Evolutionary conservation across 2,113 vertebrate species (phyloP), one percentile per base, ranked within the genome.

Genomic region (Cardinalis cardinalis): DNA sequence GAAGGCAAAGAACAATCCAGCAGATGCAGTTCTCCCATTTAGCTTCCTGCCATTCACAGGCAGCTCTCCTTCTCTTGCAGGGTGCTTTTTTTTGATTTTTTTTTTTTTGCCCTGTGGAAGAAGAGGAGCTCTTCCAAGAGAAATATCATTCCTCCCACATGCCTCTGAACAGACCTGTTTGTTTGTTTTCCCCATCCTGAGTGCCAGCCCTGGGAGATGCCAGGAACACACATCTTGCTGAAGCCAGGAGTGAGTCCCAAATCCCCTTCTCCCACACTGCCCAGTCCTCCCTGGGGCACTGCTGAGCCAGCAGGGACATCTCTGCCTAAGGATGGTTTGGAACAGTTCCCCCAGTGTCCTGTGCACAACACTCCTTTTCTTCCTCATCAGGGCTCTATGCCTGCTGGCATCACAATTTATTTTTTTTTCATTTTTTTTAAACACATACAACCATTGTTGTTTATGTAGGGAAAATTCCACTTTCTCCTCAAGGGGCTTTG

Each of bases 161-260:
- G 87, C 71, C 93, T 93, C 65, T 91, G 89, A 95, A 89, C 74
- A 95, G 81, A 93, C 63, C 89, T 91, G 78, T 89, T 93, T 95
- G 87, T 92, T 96, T 81, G 2, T 71, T 87, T 66, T 49, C 80
- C 73, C 61, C 70, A 51, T 36, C 46, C 49, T 1, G 4, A 84
- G 63, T 55, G 87, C 87, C 87, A 95, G 43, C 48, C 60, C 63
- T 3, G 25, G 16, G 38, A 93, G 63, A 81, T 82, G 87, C 90
- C 89, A 93, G 69, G 77, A 94, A 55, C 59, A 59, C 9, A 5
- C n/a, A 1, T 55, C 66, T 51, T 40, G 51, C 59, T 70, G 81
- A 82, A 93, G 88, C 70, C 74, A 93, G 55, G 74, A 63, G 36
- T 1, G 6, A 32, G 31, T 84, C 84, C 78, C 87, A 83, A 53